Evolutionary conservation across 1,140 invertebrate genomes (phyloP).

Genomic region (Adoxophyes honmai): DNA sequence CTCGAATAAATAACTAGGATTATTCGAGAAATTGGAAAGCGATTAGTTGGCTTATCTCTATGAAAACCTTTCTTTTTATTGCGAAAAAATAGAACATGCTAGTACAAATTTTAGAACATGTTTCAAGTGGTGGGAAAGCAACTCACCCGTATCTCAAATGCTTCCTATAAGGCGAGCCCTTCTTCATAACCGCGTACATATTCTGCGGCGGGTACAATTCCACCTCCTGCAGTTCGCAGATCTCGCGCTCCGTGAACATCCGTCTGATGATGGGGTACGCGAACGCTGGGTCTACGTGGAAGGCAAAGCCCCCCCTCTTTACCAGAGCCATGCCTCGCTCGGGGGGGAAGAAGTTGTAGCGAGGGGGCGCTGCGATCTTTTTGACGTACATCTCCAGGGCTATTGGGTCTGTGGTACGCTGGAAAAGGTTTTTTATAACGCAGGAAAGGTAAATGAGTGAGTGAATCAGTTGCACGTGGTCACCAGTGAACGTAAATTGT

Average conservation of each 20-base stretch:
- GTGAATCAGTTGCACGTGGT: too few species aligned
- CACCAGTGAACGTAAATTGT: too few species aligned
- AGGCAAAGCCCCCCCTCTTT: constrained; percentile 78
- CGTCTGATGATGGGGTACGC: constrained; percentile 80
- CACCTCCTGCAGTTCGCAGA: constrained; percentile 80
- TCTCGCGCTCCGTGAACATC: constrained; percentile 78
- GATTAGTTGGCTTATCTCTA: too few species aligned
- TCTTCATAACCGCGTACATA: constrained; percentile 76
- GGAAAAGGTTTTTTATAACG: constrained; percentile 18
- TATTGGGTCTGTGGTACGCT: constrained; percentile 79
- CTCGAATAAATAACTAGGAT: too few species aligned
- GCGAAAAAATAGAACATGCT: too few species aligned
- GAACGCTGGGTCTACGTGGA: constrained; percentile 79
- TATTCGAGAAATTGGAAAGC: too few species aligned
- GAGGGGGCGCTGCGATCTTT: constrained; percentile 56
- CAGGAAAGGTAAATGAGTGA: too few species aligned
- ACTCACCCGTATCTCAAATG: constrained; percentile 79
- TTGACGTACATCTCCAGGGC: constrained; percentile 74
- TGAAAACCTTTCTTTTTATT: too few species aligned
- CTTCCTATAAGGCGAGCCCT: constrained; percentile 81
- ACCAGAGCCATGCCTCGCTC: constrained; percentile 56
- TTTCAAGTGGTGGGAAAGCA: too few species aligned
- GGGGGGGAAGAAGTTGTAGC: constrained; percentile 45
- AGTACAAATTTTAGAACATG: too few species aligned
- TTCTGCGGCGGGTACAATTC: constrained; percentile 77